Base-by-base conservation (phyloP, 2,797 vertebrate species). In the Periophthalmus magnuspinnatus region DNA sequence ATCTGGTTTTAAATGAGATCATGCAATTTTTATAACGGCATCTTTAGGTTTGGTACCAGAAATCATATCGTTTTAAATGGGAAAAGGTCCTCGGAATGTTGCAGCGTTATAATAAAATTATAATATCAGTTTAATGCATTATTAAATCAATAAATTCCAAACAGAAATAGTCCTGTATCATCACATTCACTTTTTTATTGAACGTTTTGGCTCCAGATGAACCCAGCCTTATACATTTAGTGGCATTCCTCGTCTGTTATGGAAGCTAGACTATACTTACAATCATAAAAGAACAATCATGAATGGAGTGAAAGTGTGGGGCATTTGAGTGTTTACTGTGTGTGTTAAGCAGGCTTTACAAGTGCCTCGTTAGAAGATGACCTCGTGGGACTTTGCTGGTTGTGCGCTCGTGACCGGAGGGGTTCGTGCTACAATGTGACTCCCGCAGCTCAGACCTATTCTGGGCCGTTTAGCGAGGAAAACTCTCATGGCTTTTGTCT, bases 401-500 rank as follows among this genome's bases (percentile, higher is more conserved):
- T 72, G 67, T 67, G 72, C 48, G 57, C 52, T 68, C 74, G 56
- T 34, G 84, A 75, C 87, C 38, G 70, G 73, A 75, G 90, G 88
- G 78, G 74, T 65, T 71, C 69, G 64, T 57, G 24, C 59, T 48
- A 86, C 80, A 92, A 92, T 91, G 56, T 11, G 76, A 45, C 85
- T 75, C 91, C 90, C 72, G 88, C 92, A 74, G 91, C 54, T 90
- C 48, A 67, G 70, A 70, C 65, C 75, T 78, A 91, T 86, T 88
- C 86, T 82, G 83, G 71, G 63, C 80, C 86, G 78, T 92, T 93
- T 92, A 93, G 91, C 69, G 73, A 78, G 86, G 85, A 85, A 89
- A 87, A 79, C 72, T 87, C 84, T 34, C 81, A 83, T 82, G 87
- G 86, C 90, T 89, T 91, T 93, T 92, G 90, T 93, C 74, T 82